phyloP scores from a whole-genome alignment of 2,113 vertebrate genomes.

The Strix aluco region DNA sequence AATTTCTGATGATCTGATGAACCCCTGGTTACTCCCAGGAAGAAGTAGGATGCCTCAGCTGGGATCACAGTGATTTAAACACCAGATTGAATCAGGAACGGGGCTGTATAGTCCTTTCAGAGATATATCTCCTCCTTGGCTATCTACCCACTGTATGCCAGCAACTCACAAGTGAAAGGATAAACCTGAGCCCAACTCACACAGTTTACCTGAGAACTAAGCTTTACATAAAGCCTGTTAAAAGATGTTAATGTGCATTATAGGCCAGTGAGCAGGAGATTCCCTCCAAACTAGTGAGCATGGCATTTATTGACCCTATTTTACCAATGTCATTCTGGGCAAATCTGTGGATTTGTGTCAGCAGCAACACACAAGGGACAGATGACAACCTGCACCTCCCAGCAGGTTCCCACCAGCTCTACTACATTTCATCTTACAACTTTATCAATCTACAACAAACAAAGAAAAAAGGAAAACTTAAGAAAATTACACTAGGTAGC shows the following conservation, averaged over 20 bases:
- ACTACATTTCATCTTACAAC: background rate
- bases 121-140: background rate
- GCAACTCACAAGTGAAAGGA: background rate
- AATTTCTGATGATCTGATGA: slow-evolving; percentile 6
- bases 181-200: background rate
- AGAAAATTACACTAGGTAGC: background rate
- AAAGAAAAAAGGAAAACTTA: background rate
- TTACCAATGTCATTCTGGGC: background rate
- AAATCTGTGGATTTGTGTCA: background rate
- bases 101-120: background rate
- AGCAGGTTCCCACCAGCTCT: background rate
- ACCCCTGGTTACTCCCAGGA: background rate
- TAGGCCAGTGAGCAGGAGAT: background rate
- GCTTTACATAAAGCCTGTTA: background rate
- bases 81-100: background rate
- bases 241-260: background rate
- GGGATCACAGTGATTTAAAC: background rate
- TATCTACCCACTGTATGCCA: background rate
- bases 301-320: background rate
- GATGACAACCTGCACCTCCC: background rate
- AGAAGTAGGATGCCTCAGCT: background rate
- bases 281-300: background rate
- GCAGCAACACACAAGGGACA: background rate
- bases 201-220: background rate
- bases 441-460: background rate